A percentile compares a stretch with the other conserved stretches of the same genome.
These are phyloP conservation scores for Tetranychus piercei DNA, from an alignment of 2,888 invertebrate species.

Conservation along the genomic window DNA sequence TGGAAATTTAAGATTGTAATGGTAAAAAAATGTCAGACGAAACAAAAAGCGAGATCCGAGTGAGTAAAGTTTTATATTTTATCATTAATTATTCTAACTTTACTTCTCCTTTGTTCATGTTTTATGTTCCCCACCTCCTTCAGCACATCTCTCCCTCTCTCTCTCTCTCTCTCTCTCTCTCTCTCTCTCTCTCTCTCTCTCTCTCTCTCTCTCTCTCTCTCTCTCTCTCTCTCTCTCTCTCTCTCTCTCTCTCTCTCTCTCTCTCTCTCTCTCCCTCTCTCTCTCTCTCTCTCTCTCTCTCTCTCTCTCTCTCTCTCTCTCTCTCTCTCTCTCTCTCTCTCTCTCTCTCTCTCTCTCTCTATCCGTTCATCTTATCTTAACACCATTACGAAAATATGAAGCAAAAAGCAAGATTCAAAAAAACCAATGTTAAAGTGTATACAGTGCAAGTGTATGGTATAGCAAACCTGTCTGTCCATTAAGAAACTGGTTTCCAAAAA, in stretches of 20 bases:
- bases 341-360: background rate
- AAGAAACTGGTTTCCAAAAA: background rate
- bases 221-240: background rate
- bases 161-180: background rate
- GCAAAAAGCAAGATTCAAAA: background rate
- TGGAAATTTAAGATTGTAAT: too few species aligned
- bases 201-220: background rate
- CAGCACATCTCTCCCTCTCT: background rate
- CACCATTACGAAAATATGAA: background rate
- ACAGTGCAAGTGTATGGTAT: too few species aligned
- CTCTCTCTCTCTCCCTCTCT: background rate
- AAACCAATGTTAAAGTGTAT: background rate
- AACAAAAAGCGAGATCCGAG: too few species aligned
- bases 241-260: background rate
- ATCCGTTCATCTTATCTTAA: background rate
- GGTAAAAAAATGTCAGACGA: too few species aligned
- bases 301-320: background rate
- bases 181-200: background rate
- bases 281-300: background rate
- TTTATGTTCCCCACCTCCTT: background rate
- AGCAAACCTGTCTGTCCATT: background rate
- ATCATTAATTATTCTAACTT: background rate
- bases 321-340: background rate
- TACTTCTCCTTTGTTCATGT: background rate
- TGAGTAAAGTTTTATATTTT: background rate